Base-by-base conservation (phyloP, 2,113 vertebrate species). In the Rhynchopsitta pachyrhyncha region DNA sequence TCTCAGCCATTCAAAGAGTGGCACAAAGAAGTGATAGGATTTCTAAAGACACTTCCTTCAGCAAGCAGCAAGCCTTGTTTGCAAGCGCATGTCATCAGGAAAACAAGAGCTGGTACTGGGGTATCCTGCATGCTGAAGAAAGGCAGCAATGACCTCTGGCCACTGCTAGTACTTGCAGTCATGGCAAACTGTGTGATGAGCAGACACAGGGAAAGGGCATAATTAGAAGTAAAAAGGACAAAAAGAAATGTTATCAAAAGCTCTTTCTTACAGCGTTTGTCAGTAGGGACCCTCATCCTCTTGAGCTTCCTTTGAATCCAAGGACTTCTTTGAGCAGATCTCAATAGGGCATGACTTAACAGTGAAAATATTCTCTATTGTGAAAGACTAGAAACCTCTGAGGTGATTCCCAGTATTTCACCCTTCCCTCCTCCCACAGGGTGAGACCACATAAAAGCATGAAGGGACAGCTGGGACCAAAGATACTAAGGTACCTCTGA, bases 401-500 rank as follows among this genome's bases (percentile, higher is more conserved):
- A 95, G 93, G 94, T 93, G 93, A 84, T 60, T 73, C 57, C 62
- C 81, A 93, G 66, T 29, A 47, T n/a, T 86, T 77, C 69, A 74
- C 28, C 53, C 79, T 86, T 92, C 75, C 78, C 47, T 91, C 41
- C 79, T 92, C 75, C 57, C 60, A 13, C 44, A 63, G 41, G 37
- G 73, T 2, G 2, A 80, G 82, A 94, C 86, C 95, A 97, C 88
- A 96, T 92, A 27, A 96, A 94, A 94, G 94, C 15, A 95, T 62
- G 0, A 6, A 92, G 76, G 86, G 92, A 88, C 73, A 90, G 95
- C 88, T 92, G 92, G 71, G 92, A 92, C 83, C 28, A 49, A 39
- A 92, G 91, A 66, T 13, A 10, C 17, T 22, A 69, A 52, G 93
- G 94, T 96, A 85, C 35, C 89, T 78, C 81, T 1, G 69, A 71